Percentiles rank a stretch among this genome's conserved stretches.
These are phyloP conservation scores for Halcyon chelicuti DNA, from an alignment of 2,797 vertebrate genomes.

Conservation along the genomic window DNA sequence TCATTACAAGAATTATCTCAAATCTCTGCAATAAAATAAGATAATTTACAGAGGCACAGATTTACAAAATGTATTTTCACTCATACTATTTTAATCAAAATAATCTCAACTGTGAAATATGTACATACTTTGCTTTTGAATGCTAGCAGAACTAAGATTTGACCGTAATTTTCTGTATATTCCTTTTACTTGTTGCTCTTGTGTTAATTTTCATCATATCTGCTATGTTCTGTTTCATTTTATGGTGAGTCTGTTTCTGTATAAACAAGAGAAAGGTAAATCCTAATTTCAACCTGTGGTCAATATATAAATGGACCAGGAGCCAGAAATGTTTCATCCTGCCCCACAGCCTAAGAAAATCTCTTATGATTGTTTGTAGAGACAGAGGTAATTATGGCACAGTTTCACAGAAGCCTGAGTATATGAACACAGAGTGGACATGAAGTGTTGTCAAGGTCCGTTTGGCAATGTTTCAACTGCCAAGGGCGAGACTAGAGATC, in stretches of 20 bases:
- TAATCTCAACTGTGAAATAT: background rate
- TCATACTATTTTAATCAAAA: background rate
- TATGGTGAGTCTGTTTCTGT: background rate
- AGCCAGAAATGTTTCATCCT: background rate
- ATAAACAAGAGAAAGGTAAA: background rate
- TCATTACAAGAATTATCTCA: background rate
- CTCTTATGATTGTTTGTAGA: background rate
- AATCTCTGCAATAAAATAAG: background rate
- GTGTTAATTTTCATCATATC: background rate
- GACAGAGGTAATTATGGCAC: conserved; percentile 2
- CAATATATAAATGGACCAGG: background rate
- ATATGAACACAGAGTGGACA: conserved; percentile 12
- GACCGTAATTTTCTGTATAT: background rate
- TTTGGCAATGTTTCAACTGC: conserved; percentile 31
- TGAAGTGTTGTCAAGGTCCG: conserved; percentile 8
- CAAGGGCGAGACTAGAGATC: conserved; percentile 27
- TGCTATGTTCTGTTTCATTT: background rate
- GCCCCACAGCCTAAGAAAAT: background rate
- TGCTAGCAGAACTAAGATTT: background rate
- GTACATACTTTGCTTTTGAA: background rate
- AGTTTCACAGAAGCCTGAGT: conserved; percentile 22
- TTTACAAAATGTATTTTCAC: background rate
- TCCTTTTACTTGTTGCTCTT: background rate
- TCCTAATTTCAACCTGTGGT: background rate
- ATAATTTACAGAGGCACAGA: background rate